Percentiles rank a stretch among this genome's conserved stretches.
Conservation (phyloP, 2,888 invertebrate genomes). For the Leptarthrus brevirostris region DNA sequence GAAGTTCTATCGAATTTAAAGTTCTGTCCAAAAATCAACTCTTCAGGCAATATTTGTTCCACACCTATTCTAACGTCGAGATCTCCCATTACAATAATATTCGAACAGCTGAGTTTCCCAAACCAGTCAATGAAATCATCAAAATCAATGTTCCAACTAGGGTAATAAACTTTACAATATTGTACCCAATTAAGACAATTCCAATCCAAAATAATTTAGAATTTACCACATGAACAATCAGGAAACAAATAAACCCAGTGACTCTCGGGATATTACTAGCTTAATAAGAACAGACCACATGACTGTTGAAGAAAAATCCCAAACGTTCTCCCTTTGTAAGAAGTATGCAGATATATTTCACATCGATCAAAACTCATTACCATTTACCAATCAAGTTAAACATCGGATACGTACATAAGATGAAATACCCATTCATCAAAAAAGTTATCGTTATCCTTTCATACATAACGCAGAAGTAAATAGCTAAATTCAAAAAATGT, state of each 20-base stretch:
- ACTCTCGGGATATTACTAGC: no score
- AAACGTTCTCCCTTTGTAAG: not conserved
- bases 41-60: no score
- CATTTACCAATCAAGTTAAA: conserved; percentile 29
- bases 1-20: no score
- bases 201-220: not conserved
- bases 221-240: no score
- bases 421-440: conserved; percentile 24
- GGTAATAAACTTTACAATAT: no score
- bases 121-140: no score
- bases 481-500: conserved; percentile 9
- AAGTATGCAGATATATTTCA: conserved; percentile 4
- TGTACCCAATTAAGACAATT: not conserved
- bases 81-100: no score
- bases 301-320: not conserved
- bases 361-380: not conserved
- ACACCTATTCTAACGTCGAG: no score
- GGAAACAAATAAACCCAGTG: no score
- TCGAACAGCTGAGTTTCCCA: no score
- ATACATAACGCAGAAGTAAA: conserved; percentile 32
- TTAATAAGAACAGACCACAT: not conserved
- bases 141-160: no score
- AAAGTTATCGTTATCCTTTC: conserved; percentile 28
- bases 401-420: conserved; percentile 1
- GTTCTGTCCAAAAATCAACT: no score